Conservation (phyloP, 2,888 invertebrate genomes). For the Zaprionus obscuricornis region DNA sequence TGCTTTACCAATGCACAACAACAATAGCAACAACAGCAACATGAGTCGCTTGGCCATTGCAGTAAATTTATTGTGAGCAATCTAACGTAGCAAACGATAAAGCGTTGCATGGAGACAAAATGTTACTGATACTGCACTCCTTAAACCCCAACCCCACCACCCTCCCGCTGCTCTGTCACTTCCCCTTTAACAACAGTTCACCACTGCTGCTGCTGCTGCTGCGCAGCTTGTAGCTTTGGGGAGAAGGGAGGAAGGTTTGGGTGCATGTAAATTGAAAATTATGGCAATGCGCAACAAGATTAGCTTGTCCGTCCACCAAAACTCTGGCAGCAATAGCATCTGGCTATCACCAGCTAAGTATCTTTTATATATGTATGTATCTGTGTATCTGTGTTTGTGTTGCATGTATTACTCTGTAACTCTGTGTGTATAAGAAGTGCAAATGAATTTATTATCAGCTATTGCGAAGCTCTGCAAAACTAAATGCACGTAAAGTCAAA, state of each 20-base stretch:
- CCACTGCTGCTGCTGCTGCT: not conserved
- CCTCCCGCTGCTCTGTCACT: slow-evolving; percentile 4
- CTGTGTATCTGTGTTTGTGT: not conserved
- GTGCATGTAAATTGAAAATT: slow-evolving; percentile 76
- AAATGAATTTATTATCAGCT: slow-evolving; percentile 68
- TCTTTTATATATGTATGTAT: not conserved
- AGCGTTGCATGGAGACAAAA: slow-evolving; percentile 26
- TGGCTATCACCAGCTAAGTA: not conserved
- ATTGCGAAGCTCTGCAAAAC: slow-evolving; percentile 51
- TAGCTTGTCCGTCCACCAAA: slow-evolving; percentile 48
- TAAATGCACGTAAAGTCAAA: slow-evolving; percentile 51
- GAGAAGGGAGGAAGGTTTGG: slow-evolving; percentile 10
- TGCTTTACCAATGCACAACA: slow-evolving; percentile 36
- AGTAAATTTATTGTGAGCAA: slow-evolving; percentile 60
- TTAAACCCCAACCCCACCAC: not conserved
- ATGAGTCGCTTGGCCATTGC: slow-evolving; percentile 50
- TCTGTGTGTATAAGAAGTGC: slow-evolving; percentile 23
- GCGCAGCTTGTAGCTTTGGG: slow-evolving; percentile 14
- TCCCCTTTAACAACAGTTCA: slow-evolving; percentile 13
- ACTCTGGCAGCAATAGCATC: not conserved
- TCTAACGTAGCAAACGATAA: slow-evolving; percentile 32
- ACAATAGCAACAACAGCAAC: not conserved
- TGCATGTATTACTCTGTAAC: not conserved
- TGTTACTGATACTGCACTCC: too few species aligned
- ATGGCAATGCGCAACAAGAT: slow-evolving; percentile 79